A percentile compares a stretch with the other conserved stretches of the same genome.
phyloP scores from a whole-genome alignment of 64 coral and sea anemone species.

The Actinia equina region DNA sequence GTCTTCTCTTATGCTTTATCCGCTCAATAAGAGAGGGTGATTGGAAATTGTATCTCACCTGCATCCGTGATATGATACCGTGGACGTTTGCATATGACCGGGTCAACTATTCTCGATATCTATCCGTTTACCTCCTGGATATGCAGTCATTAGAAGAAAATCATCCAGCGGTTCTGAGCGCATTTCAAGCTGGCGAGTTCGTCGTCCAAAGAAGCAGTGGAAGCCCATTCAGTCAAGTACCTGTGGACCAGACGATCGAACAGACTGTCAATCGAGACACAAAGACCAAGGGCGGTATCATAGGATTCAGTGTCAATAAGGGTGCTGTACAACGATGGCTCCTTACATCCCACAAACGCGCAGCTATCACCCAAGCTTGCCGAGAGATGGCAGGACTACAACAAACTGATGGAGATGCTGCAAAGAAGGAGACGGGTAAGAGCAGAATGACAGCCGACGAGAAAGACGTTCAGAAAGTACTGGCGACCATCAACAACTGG shows the following conservation, averaged over 20 bases:
- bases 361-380: slow-evolving; percentile 46
- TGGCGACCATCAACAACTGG: slow-evolving; percentile 31
- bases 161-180: slow-evolving; percentile 28
- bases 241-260: slow-evolving; percentile 74
- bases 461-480: slow-evolving; percentile 26
- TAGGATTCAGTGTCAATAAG: slow-evolving; percentile 41
- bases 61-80: slow-evolving; percentile 19
- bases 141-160: slow-evolving; percentile 52
- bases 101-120: slow-evolving; percentile 37
- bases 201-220: slow-evolving; percentile 48
- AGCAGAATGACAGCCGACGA: slow-evolving; percentile 33
- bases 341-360: slow-evolving; percentile 40
- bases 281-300: slow-evolving; percentile 57
- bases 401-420: slow-evolving; percentile 6
- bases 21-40: slow-evolving; percentile 31
- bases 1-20: slow-evolving; percentile 16
- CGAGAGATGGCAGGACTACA: slow-evolving; percentile 30
- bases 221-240: slow-evolving; percentile 49
- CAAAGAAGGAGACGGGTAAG: slow-evolving; percentile 31
- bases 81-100: slow-evolving; percentile 62
- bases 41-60: slow-evolving; percentile 36
- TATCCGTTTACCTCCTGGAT: slow-evolving; percentile 47
- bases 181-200: slow-evolving; percentile 51
- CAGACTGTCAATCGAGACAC: slow-evolving; percentile 69
- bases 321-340: slow-evolving; percentile 54